Conservation (phyloP, 2,888 invertebrate species). For the Cephus pulcher region DNA sequence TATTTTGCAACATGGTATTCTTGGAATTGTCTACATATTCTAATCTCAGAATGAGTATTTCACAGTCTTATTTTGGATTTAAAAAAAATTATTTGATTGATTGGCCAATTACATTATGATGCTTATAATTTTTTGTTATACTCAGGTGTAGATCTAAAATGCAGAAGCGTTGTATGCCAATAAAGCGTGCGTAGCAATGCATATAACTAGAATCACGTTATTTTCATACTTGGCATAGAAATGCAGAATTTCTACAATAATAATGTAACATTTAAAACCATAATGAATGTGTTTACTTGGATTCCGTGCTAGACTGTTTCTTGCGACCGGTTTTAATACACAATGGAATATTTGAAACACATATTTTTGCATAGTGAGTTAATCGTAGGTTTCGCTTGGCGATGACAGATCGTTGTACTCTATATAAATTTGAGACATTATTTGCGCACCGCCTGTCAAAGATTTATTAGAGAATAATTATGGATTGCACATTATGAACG, state of each 20-base stretch:
- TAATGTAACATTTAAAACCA: neutral
- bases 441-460: too few relatives aligned
- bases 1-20: neutral
- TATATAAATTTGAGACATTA: too few relatives aligned
- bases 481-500: neutral
- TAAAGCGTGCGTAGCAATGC: neutral
- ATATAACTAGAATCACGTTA: conserved; percentile 16
- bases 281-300: conserved; percentile 1
- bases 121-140: neutral
- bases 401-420: too few relatives aligned
- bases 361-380: too few relatives aligned
- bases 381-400: too few relatives aligned
- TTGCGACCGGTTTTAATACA: neutral
- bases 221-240: conserved; percentile 19
- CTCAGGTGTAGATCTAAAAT: neutral
- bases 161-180: neutral
- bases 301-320: neutral
- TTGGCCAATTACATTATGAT: neutral
- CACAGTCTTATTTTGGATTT: neutral
- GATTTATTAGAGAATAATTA: neutral
- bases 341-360: neutral
- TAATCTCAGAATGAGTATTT: neutral
- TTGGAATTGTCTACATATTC: neutral
- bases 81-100: neutral
- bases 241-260: neutral